phyloP scores from a whole-genome alignment of 2,888 invertebrate genomes.

The Cyclophora albipunctata region DNA sequence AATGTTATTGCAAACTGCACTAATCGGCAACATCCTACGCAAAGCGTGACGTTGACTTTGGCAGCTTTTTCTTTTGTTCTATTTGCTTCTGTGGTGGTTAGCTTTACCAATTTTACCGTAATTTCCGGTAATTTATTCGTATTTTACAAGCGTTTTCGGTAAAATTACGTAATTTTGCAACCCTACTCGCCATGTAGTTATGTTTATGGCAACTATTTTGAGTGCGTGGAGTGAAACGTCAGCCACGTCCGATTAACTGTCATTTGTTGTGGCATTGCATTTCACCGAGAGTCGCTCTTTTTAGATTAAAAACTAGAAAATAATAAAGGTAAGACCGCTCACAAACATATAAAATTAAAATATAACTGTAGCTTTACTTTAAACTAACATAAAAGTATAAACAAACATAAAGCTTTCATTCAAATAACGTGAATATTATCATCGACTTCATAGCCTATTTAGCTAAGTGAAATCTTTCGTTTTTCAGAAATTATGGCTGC shows the following conservation, averaged over 20 bases:
- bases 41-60: no score
- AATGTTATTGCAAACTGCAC: no score
- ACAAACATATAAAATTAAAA: neutral
- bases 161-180: no score
- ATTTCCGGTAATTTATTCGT: no score
- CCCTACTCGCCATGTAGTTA: conserved; percentile 8
- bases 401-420: neutral
- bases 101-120: no score
- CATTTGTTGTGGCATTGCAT: conserved; percentile 29
- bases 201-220: conserved; percentile 41
- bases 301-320: conserved; percentile 23
- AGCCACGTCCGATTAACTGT: conserved; percentile 65
- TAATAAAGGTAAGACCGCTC: conserved; percentile 28
- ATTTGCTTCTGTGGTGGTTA: no score
- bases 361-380: neutral
- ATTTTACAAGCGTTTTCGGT: no score
- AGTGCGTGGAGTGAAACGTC: conserved; percentile 74
- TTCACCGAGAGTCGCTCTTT: conserved; percentile 17
- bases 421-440: neutral
- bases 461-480: conserved; percentile 11
- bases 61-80: no score
- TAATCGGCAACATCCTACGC: no score
- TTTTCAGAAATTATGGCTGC: conserved; percentile 61
- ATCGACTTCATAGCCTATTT: conserved; percentile 1
- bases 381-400: neutral